phyloP scores from a whole-genome alignment of 2,888 invertebrate species.

The Sisyra nigra region DNA sequence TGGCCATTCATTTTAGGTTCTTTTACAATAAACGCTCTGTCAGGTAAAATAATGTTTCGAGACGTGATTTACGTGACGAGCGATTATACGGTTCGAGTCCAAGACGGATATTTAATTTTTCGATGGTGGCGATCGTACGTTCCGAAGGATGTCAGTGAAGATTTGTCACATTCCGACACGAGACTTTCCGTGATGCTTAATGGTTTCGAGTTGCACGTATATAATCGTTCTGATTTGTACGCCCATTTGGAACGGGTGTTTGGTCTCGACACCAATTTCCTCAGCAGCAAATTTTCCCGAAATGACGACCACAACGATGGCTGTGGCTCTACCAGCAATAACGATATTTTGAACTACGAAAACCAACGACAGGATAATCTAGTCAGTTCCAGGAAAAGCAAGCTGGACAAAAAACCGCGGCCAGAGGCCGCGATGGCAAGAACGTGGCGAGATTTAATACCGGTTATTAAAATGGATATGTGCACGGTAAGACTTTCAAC shows the following conservation, averaged over 20 bases:
- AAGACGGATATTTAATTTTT: slow-evolving; percentile 95
- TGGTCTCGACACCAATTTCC: slow-evolving; percentile 62
- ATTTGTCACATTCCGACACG: slow-evolving; percentile 89
- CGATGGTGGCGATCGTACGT: slow-evolving; percentile 96
- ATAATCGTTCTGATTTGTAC: slow-evolving; percentile 82
- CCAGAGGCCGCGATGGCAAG: slow-evolving; percentile 74
- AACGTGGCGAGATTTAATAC: slow-evolving; percentile 91
- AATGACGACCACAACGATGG: slow-evolving; percentile 33
- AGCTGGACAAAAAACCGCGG: slow-evolving; percentile 26
- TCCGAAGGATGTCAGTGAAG: slow-evolving; percentile 89
- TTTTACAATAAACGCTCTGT: slow-evolving; percentile 84
- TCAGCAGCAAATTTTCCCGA: slow-evolving; percentile 61
- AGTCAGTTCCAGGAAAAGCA: neutral
- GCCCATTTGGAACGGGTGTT: slow-evolving; percentile 75
- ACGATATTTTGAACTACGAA: slow-evolving; percentile 41
- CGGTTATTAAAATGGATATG: slow-evolving; percentile 89
- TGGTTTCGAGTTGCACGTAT: slow-evolving; percentile 89
- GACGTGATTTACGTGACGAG: slow-evolving; percentile 88
- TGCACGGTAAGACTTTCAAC: slow-evolving; percentile 56
- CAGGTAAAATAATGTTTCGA: slow-evolving; percentile 97
- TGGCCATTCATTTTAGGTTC: slow-evolving; percentile 50
- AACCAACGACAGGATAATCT: slow-evolving; percentile 20
- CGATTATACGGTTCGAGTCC: slow-evolving; percentile 82
- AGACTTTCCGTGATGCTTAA: slow-evolving; percentile 80
- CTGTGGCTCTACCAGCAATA: slow-evolving; percentile 34